These are phyloP conservation scores for Sinocyclocheilus rhinocerous DNA, from an alignment of 2,113 vertebrate species.

Conservation along the genomic window DNA sequence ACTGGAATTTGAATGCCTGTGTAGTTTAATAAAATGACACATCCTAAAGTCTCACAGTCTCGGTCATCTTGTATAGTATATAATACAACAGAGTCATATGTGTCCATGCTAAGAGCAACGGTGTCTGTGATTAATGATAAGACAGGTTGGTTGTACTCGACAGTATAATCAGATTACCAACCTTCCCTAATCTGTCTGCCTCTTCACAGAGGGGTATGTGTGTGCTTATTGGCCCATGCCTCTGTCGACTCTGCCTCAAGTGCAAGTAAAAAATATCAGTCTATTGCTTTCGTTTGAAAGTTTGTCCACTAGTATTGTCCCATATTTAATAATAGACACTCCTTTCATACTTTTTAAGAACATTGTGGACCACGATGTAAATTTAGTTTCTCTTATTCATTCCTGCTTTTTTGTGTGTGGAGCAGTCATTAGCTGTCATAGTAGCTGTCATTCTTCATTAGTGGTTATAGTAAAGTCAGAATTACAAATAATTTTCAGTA, in stretches of 20 bases:
- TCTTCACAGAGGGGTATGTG: not conserved
- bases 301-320: no score
- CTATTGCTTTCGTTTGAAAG: not conserved
- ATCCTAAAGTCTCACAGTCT: not conserved
- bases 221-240: not conserved
- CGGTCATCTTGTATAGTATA: not conserved
- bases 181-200: conserved; percentile 21
- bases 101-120: conserved; percentile 2
- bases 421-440: no score
- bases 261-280: not conserved
- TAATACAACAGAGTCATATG: not conserved
- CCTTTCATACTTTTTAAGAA: not conserved
- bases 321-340: conserved; percentile 35
- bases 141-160: conserved; percentile 25
- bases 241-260: not conserved
- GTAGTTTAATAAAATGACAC: not conserved
- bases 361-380: not conserved
- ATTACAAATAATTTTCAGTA: not conserved
- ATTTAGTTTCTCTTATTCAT: no score
- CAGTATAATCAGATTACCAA: conserved; percentile 53
- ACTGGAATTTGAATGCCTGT: not conserved
- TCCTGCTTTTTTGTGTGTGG: no score
- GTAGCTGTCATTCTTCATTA: not conserved
- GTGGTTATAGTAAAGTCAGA: conserved; percentile 6
- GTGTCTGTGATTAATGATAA: conserved; percentile 28